phyloP scores from a whole-genome alignment of 2,888 invertebrate genomes.

The Poecilus cupreus region DNA sequence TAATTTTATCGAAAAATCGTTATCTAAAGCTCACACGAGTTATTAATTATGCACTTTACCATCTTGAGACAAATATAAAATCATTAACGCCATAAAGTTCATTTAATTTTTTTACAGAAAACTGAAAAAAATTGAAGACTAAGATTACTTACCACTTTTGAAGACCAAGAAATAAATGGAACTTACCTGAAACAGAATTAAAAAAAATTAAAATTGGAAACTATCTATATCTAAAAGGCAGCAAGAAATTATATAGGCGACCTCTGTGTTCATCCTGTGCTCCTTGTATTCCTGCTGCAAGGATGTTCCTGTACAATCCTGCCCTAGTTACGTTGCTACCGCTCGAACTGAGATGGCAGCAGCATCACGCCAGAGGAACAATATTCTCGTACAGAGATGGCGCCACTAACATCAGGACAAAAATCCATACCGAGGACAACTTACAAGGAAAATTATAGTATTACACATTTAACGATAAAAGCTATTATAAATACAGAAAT shows the following conservation, averaged over 20 bases:
- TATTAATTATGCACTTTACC: neutral
- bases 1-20: neutral
- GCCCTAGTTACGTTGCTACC: neutral
- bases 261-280: neutral
- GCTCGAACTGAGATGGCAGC: conserved; percentile 13
- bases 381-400: neutral
- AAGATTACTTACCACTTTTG: conserved; percentile 4
- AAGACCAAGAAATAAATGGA: neutral
- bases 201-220: neutral
- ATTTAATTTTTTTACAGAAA: no score
- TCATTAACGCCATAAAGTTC: neutral
- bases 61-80: neutral
- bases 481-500: no score
- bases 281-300: neutral
- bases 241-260: neutral
- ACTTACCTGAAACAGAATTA: conserved; percentile 20
- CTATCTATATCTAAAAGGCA: neutral
- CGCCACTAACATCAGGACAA: no score
- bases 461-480: no score
- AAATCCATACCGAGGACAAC: no score
- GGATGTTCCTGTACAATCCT: neutral
- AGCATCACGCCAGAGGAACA: neutral
- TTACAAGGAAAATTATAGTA: no score
- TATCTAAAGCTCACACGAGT: neutral
- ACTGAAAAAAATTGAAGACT: no score